Conservation (phyloP, 2,113 vertebrate genomes). For the Junco hyemalis region DNA sequence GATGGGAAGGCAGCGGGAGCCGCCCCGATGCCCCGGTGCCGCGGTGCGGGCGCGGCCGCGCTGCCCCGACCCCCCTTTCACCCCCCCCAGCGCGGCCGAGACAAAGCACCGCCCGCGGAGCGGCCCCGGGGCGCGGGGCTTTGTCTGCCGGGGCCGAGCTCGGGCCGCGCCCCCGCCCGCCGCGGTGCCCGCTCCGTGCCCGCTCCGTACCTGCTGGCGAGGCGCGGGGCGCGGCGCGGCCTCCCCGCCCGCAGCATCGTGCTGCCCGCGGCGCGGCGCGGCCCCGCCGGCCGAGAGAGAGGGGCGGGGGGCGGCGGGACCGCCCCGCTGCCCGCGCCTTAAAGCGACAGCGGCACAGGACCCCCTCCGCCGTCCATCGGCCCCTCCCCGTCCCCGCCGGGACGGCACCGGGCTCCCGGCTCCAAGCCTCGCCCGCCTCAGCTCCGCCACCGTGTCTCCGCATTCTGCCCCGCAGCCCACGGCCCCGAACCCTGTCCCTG, state of each 20-base stretch:
- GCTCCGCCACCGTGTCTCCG: neutral
- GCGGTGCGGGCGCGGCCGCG: neutral
- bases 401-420: neutral
- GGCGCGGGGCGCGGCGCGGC: no score
- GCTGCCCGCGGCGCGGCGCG: no score
- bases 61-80: neutral
- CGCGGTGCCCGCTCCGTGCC: neutral
- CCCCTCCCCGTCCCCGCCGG: neutral
- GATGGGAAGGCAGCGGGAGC: neutral
- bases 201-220: neutral
- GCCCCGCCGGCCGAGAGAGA: no score
- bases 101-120: neutral
- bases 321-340: conserved; percentile 37
- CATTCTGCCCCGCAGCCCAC: neutral
- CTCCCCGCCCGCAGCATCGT: no score
- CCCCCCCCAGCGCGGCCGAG: neutral
- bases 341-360: conserved; percentile 63
- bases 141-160: neutral
- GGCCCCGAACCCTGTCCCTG: no score
- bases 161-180: neutral
- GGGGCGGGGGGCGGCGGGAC: neutral
- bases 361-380: neutral
- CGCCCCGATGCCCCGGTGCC: neutral
- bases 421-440: neutral
- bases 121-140: neutral